Evolutionary conservation across 2,797 vertebrate genomes (phyloP), one percentile per base, ranked within the genome.

Genomic region (Propithecus deckenii): DNA sequence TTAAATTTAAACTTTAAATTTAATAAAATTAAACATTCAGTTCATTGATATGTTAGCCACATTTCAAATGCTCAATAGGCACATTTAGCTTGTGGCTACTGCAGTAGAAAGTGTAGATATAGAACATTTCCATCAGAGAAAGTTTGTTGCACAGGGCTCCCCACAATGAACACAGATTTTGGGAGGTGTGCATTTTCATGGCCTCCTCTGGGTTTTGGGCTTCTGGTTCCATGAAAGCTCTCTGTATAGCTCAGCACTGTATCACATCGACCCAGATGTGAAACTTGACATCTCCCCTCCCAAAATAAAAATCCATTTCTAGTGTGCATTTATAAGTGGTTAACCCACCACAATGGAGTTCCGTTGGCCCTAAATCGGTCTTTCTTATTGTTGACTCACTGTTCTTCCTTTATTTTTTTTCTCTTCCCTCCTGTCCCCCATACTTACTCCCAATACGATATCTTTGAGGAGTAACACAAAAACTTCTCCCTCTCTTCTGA

Each of bases 381-480:
- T 30, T 10, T 76, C 4, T 86, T 46, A 9, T 4, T 17, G 4
- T 63, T 18, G 7, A n/a, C 23, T 76, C 15, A 12, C 11, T 57
- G 55, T 55, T 75, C 55, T 52, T 93, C 35, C 23, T 38, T 17
- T 22, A 17, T 25, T 32, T 96, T 86, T 86, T 86, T 46, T 57
- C n/a, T 38, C 35, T 61, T 46, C 32, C 30, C 11, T 69, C 46
- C 9, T 74, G 32, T 25, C 35, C 43, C 43, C 41, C 7, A 8
- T 11, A 20, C 7, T 46, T 59, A 46, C 41, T 35, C 38, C 78
- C 32, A 20, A 4, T 30, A 4, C 57, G 57, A 1, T 38, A 61
- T 91, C 69, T 89, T 90, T 80, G 63, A 43, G 52, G 84, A 61
- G 55, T 50, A n/a, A 50, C 30, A 23, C 7, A 61, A 7, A 30